A percentile compares a stretch with the other conserved stretches of the same genome.
Evolutionary conservation across 1,140 invertebrate species (phyloP).

Genomic region (Cydia pomonella): DNA sequence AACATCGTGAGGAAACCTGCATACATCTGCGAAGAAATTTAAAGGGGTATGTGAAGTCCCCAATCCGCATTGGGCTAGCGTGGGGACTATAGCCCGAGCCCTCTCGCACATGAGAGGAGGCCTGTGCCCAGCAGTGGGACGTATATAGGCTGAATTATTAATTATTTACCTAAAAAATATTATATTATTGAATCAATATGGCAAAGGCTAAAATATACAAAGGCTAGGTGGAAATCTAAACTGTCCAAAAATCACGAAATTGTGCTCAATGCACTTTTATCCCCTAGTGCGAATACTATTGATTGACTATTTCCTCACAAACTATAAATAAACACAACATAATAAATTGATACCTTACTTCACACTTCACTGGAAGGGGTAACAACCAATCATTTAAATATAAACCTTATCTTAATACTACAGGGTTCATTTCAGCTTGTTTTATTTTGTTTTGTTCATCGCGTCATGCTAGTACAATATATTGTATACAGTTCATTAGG

Average conservation of each 20-base stretch:
- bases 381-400: not conserved
- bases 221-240: not conserved
- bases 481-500: constrained; percentile 26
- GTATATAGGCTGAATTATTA: too few relatives aligned
- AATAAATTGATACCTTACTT: constrained; percentile 34
- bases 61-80: too few relatives aligned
- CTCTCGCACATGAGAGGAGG: too few relatives aligned
- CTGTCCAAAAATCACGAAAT: not conserved
- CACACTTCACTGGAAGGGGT: constrained; percentile 32
- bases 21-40: too few relatives aligned
- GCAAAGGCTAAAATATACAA: too few relatives aligned
- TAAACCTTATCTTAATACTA: not conserved
- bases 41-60: too few relatives aligned
- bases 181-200: too few relatives aligned
- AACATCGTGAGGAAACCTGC: too few relatives aligned
- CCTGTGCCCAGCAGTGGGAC: too few relatives aligned
- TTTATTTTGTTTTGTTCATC: not conserved
- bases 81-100: too few relatives aligned
- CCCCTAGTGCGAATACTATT: constrained; percentile 7
- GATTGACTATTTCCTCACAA: constrained; percentile 28
- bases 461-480: constrained; percentile 28
- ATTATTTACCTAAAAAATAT: too few relatives aligned
- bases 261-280: not conserved
- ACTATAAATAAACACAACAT: constrained; percentile 31
- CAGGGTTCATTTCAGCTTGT: not conserved